Conservation (phyloP, 2,797 vertebrate species). For the Neosalanx taihuensis region DNA sequence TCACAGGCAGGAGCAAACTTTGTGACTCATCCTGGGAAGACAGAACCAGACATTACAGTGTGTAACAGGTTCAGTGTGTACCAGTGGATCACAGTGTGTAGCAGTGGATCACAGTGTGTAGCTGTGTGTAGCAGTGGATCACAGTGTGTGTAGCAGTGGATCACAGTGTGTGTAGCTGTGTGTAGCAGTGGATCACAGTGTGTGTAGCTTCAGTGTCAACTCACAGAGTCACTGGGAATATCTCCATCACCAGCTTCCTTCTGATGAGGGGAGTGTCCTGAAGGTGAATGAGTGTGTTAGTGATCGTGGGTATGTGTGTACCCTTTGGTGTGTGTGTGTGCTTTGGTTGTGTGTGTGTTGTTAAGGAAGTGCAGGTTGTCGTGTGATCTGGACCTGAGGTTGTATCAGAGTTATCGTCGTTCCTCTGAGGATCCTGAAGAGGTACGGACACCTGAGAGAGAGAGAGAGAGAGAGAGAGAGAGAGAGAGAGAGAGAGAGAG, state of each 20-base stretch:
- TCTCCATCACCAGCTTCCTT: not conserved
- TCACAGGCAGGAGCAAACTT: conserved; percentile 44
- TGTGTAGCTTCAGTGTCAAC: conserved; percentile 21
- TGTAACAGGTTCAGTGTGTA: too few species aligned
- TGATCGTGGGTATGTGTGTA: not conserved
- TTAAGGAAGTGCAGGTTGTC: not conserved
- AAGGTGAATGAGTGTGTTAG: not conserved
- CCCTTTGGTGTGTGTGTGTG: not conserved
- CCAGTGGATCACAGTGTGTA: too few species aligned
- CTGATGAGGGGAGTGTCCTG: conserved; percentile 5
- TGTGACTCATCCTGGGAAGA: conserved; percentile 54
- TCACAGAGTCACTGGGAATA: conserved; percentile 35
- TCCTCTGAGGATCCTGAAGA: conserved; percentile 27
- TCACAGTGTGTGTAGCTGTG: too few species aligned
- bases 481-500: too few species aligned
- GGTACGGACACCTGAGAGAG: not conserved
- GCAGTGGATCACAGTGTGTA: too few species aligned
- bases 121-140: too few species aligned
- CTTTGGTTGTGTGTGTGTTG: not conserved
- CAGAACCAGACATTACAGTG: not conserved
- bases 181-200: too few species aligned
- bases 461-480: not conserved
- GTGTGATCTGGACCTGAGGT: conserved; percentile 32
- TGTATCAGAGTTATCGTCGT: not conserved
- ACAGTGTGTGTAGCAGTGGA: too few species aligned